Percentiles rank a stretch among this genome's conserved stretches.
These are phyloP conservation scores for Thymelicus acteon DNA, from an alignment of 2,888 invertebrate species.

Conservation along the genomic window DNA sequence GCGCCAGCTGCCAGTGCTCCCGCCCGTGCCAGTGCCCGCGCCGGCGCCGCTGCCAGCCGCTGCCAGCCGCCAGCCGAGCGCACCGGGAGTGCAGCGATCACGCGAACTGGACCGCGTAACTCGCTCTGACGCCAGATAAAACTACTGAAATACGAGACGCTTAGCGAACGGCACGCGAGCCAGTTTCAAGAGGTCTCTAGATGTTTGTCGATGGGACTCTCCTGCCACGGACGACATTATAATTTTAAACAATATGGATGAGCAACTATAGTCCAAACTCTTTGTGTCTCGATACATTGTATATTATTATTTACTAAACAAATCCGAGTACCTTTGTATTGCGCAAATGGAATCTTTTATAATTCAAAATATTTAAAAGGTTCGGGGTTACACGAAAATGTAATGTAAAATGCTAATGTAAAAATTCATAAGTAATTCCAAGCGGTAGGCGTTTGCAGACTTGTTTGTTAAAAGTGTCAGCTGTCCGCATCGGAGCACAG, in stretches of 20 bases:
- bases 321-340: no score
- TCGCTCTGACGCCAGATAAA: slow-evolving; percentile 27
- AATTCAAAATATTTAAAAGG: no score
- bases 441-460: no score
- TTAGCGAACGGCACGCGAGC: slow-evolving; percentile 16
- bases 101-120: slow-evolving; percentile 16
- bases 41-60: background rate
- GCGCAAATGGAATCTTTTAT: no score
- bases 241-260: background rate
- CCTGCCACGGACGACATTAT: background rate
- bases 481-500: no score
- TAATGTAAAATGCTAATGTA: no score
- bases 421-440: no score
- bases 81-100: slow-evolving; percentile 6
- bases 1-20: slow-evolving; percentile 15
- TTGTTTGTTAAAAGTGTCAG: no score
- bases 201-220: background rate
- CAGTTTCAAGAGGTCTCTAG: slow-evolving; percentile 2
- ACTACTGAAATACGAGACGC: slow-evolving; percentile 20
- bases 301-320: no score
- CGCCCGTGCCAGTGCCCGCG: background rate
- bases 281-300: no score
- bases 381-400: no score
- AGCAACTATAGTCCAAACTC: background rate
- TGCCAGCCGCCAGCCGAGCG: background rate